These are phyloP conservation scores for Crenichthys baileyi DNA, from an alignment of 2,797 vertebrate genomes.

Conservation along the genomic window DNA sequence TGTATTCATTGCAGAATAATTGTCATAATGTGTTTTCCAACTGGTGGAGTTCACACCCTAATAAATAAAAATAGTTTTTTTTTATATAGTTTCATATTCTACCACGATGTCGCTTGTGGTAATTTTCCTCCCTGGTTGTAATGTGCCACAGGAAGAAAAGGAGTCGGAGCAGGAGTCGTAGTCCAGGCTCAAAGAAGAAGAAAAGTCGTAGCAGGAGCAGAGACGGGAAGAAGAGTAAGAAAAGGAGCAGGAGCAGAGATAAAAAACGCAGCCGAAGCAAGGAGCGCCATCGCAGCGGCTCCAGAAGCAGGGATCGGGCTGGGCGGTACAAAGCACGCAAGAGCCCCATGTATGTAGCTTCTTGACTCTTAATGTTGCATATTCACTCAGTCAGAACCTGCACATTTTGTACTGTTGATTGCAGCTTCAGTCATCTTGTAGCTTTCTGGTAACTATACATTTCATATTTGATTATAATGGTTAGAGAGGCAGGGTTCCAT, in stretches of 20 bases:
- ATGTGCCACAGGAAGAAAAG: slow-evolving; percentile 86
- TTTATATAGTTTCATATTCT: neutral
- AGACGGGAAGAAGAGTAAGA: slow-evolving; percentile 90
- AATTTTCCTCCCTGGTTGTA: neutral
- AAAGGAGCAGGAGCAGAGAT: slow-evolving; percentile 91
- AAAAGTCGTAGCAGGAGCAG: slow-evolving; percentile 91
- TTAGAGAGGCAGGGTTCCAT: neutral
- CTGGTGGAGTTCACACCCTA: neutral
- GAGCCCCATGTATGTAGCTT: slow-evolving; percentile 90
- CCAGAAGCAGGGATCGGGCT: slow-evolving; percentile 89
- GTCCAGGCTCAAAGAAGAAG: slow-evolving; percentile 89
- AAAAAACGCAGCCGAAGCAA: slow-evolving; percentile 89
- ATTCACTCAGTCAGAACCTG: no score
- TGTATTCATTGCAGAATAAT: no score
- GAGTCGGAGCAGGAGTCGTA: slow-evolving; percentile 93
- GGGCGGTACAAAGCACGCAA: slow-evolving; percentile 87
- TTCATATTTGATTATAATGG: neutral
- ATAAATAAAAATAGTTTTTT: neutral
- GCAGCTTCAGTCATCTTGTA: neutral
- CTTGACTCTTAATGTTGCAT: neutral
- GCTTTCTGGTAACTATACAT: neutral
- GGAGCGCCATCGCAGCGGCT: slow-evolving; percentile 90
- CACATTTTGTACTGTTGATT: neutral
- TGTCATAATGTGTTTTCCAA: neutral
- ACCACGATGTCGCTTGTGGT: neutral